phyloP scores from a whole-genome alignment of 2,113 vertebrate species.

The Acanthochromis polyacanthus region DNA sequence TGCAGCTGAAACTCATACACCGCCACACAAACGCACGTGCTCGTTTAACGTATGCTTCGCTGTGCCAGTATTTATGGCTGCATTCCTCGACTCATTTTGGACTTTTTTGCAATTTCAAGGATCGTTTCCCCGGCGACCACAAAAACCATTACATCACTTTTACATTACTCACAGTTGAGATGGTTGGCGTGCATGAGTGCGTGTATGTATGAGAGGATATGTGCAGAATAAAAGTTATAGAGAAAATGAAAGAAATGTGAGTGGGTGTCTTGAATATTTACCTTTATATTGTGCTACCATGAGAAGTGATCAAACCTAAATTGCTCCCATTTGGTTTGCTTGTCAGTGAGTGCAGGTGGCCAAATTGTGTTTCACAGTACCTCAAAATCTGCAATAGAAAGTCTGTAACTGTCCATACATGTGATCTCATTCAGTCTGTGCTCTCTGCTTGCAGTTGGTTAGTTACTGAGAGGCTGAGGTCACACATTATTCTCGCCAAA shows the following conservation, averaged over 20 bases:
- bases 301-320: background rate
- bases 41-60: conserved; percentile 66
- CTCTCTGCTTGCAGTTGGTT: conserved; percentile 38
- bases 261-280: conserved; percentile 22
- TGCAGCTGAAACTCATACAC: background rate
- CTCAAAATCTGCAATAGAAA: background rate
- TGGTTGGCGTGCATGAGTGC: conserved; percentile 38
- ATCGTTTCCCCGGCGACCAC: conserved; percentile 80
- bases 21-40: conserved; percentile 8
- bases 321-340: conserved; percentile 5
- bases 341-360: conserved; percentile 5
- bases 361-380: background rate
- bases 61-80: conserved; percentile 77
- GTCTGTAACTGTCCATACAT: accelerated
- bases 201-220: conserved; percentile 27
- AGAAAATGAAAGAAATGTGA: conserved; percentile 37
- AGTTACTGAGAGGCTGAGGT: conserved; percentile 47
- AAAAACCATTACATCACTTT: conserved; percentile 80
- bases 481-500: conserved; percentile 20
- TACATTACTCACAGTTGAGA: conserved; percentile 77
- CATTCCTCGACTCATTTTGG: conserved; percentile 70
- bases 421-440: conserved; percentile 19
- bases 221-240: background rate
- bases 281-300: background rate
- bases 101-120: conserved; percentile 86